Percentiles rank a stretch among this genome's conserved stretches.
Conservation (phyloP, 2,888 invertebrate genomes). For the Melipona beecheii region DNA sequence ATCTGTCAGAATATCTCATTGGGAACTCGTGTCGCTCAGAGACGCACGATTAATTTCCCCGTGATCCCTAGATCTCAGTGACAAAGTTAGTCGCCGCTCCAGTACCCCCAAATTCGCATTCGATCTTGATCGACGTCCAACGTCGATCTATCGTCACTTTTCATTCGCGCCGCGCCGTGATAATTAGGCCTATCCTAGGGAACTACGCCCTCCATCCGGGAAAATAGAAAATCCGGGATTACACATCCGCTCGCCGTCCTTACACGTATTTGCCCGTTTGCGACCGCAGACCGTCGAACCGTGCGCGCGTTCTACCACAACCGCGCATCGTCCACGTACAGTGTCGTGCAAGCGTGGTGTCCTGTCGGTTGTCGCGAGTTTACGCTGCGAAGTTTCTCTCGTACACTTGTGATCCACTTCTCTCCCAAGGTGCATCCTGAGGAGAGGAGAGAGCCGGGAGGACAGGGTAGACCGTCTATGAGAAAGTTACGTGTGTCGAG, state of each 20-base stretch:
- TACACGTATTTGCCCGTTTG: slow-evolving; percentile 36
- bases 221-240: slow-evolving; percentile 36
- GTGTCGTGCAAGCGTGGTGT: slow-evolving; percentile 6
- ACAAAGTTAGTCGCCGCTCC: not conserved
- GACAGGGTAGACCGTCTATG: not conserved
- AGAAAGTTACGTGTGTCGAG: not conserved
- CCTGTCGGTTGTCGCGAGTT: slow-evolving; percentile 19
- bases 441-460: not conserved
- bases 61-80: slow-evolving; percentile 2
- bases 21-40: no score
- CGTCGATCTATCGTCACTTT: not conserved
- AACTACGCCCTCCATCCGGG: not conserved
- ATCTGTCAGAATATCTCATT: no score
- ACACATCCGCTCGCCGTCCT: slow-evolving; percentile 33
- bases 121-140: not conserved
- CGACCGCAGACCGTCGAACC: slow-evolving; percentile 37
- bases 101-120: not conserved
- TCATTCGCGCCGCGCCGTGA: slow-evolving; percentile 12
- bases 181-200: no score
- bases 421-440: not conserved
- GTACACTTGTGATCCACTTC: slow-evolving; percentile 35
- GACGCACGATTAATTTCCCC: no score
- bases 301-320: slow-evolving; percentile 5
- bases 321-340: not conserved
- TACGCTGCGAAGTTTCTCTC: slow-evolving; percentile 29